These are phyloP conservation scores for Callaeas wilsoni DNA, from an alignment of 2,113 vertebrate genomes.

Conservation along the genomic window DNA sequence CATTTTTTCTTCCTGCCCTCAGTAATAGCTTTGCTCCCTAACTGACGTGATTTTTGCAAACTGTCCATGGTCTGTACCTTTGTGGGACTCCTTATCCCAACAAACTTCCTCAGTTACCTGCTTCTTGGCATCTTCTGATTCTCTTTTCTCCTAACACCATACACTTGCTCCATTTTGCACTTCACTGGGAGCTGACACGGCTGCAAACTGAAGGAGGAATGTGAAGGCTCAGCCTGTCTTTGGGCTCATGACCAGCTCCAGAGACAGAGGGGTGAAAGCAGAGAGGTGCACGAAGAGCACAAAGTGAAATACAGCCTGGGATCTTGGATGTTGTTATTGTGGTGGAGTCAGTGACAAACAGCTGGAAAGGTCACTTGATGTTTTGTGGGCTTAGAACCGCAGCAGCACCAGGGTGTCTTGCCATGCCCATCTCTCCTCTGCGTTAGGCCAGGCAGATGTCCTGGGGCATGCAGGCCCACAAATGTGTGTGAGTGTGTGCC, in stretches of 20 bases:
- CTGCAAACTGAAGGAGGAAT: neutral
- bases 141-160: neutral
- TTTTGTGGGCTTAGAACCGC: fast-evolving
- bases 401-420: neutral
- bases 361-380: fast-evolving
- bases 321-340: fast-evolving
- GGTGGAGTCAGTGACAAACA: neutral
- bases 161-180: neutral
- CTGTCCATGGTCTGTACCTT: neutral
- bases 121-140: neutral
- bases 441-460: fast-evolving
- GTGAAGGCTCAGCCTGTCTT: neutral
- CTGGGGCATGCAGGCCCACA: neutral
- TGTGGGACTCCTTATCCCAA: neutral
- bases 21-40: neutral
- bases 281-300: neutral
- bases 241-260: neutral
- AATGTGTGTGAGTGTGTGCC: neutral
- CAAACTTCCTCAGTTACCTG: neutral
- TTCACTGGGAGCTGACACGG: neutral
- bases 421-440: neutral
- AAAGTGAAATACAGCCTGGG: neutral
- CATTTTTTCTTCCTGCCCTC: neutral
- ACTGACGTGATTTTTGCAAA: neutral
- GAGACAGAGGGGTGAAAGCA: neutral